phyloP scores from a whole-genome alignment of 1,140 invertebrate genomes.

The Drosophila pseudoananassae region DNA sequence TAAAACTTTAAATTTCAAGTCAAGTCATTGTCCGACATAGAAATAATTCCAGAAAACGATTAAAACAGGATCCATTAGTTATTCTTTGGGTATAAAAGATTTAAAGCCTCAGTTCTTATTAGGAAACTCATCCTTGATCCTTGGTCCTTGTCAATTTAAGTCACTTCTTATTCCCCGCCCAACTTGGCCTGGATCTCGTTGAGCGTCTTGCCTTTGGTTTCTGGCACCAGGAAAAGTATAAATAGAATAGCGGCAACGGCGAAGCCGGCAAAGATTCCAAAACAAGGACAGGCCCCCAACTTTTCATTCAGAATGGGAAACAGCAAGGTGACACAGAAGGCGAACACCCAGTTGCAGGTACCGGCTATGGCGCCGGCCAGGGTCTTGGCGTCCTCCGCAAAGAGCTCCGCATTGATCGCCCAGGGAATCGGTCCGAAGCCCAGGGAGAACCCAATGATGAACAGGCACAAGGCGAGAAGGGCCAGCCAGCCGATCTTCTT shows the following conservation, averaged over 20 bases:
- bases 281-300: constrained; percentile 86
- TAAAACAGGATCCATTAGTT: too few species aligned
- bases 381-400: constrained; percentile 90
- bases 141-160: too few species aligned
- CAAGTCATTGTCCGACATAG: too few species aligned
- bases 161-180: constrained; percentile 2
- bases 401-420: constrained; percentile 90
- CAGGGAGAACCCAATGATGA: constrained; percentile 90
- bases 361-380: constrained; percentile 89
- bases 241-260: constrained; percentile 87
- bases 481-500: constrained; percentile 87
- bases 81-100: too few species aligned
- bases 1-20: too few species aligned
- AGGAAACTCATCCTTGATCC: too few species aligned
- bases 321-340: constrained; percentile 92
- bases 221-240: constrained; percentile 87
- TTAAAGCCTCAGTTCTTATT: too few species aligned
- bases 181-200: constrained; percentile 86
- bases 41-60: too few species aligned
- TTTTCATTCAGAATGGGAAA: constrained; percentile 69
- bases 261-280: constrained; percentile 89
- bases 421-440: constrained; percentile 94
- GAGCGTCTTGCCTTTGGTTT: constrained; percentile 89
- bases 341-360: constrained; percentile 90
- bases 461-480: constrained; percentile 88